Conservation (phyloP, 2,888 invertebrate genomes). For the Lymantria monacha region DNA sequence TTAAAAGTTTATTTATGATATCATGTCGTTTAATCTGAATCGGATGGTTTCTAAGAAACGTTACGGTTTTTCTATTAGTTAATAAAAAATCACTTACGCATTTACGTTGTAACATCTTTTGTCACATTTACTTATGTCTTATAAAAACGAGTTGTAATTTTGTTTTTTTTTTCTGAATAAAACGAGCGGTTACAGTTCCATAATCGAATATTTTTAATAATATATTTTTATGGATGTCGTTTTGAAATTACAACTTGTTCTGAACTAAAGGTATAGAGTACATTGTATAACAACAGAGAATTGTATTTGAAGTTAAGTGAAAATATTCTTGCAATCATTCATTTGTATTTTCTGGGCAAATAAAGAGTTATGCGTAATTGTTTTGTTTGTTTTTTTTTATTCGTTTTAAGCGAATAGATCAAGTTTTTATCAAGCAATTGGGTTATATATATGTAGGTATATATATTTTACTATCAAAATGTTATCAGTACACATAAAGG, state of each 20-base stretch:
- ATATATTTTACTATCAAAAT: too few relatives aligned
- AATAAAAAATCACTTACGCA: constrained; percentile 28
- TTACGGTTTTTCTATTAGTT: constrained; percentile 11
- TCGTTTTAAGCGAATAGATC: too few relatives aligned
- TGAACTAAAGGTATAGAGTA: constrained; percentile 39
- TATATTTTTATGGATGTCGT: constrained; percentile 75
- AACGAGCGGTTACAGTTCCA: constrained; percentile 69
- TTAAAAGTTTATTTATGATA: too few relatives aligned
- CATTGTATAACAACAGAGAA: constrained; percentile 38
- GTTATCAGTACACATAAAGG: too few relatives aligned
- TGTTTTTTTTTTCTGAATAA: constrained; percentile 35
- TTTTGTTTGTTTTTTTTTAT: constrained; percentile 26
- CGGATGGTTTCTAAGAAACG: constrained; percentile 36
- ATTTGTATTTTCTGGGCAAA: constrained; percentile 81
- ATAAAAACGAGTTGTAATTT: constrained; percentile 37
- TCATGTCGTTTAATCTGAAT: not conserved
- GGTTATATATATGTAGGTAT: too few relatives aligned
- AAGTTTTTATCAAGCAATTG: too few relatives aligned
- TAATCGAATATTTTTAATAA: constrained; percentile 61
- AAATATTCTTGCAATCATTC: constrained; percentile 75
- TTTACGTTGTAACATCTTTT: constrained; percentile 33
- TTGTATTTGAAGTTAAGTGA: constrained; percentile 58
- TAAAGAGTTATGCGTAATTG: constrained; percentile 75
- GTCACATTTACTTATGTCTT: constrained; percentile 37
- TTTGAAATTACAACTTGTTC: constrained; percentile 57